Percentiles rank a stretch among this genome's conserved stretches.
Evolutionary conservation across 2,797 vertebrate species (phyloP).

Genomic region (Buceros bicornis): DNA sequence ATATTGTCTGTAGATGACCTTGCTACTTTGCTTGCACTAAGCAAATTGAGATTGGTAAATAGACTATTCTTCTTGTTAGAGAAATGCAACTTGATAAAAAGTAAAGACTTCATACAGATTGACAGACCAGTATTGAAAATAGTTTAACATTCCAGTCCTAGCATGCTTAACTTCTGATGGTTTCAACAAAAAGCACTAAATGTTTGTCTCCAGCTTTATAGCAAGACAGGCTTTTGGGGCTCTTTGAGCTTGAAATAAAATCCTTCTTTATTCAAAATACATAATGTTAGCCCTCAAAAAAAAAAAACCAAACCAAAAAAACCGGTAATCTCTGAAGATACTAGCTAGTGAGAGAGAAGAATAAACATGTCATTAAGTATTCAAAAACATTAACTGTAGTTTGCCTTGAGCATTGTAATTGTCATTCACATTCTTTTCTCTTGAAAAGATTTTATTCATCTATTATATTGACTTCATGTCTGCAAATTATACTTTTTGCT

Average conservation of each 20-base stretch:
- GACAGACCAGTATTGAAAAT: neutral
- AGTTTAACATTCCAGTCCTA: neutral
- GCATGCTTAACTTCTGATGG: neutral
- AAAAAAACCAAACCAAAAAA: neutral
- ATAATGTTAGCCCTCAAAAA: neutral
- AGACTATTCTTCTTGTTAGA: neutral
- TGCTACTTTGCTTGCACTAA: neutral
- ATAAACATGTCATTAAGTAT: neutral
- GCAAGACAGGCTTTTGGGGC: neutral
- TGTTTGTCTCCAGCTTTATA: neutral
- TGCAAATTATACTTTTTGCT: neutral
- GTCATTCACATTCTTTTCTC: neutral
- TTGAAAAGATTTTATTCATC: neutral
- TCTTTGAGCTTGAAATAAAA: neutral
- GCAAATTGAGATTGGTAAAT: neutral
- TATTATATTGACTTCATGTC: neutral
- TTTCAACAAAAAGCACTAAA: neutral
- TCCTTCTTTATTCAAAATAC: neutral
- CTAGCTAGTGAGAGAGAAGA: neutral
- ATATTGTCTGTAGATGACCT: slow-evolving; percentile 6
- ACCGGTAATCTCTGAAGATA: neutral
- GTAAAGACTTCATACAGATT: neutral
- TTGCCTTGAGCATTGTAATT: neutral
- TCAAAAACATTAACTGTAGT: neutral
- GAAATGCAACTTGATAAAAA: neutral